Evolutionary conservation across 1,140 invertebrate genomes (phyloP).

Genomic region (Zaprionus nigranus): DNA sequence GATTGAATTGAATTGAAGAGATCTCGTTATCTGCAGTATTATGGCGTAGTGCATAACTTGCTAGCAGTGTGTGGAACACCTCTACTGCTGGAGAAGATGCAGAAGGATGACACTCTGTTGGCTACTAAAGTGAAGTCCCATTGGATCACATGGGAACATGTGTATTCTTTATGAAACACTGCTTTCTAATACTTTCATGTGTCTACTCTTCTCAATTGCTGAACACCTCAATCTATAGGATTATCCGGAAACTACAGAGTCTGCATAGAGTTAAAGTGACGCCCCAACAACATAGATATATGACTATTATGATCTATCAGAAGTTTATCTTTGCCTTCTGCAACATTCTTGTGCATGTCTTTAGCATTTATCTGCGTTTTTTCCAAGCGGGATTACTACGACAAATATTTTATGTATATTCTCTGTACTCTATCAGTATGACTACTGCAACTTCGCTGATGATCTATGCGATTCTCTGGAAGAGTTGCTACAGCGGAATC

Average conservation of each 20-base stretch:
- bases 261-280: neutral
- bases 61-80: neutral
- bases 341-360: neutral
- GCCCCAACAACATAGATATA: neutral
- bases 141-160: neutral
- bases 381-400: neutral
- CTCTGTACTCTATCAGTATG: neutral
- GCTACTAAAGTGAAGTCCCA: neutral
- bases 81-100: neutral
- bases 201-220: neutral
- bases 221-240: neutral
- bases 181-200: neutral
- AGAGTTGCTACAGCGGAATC: neutral
- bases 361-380: neutral
- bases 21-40: slow-evolving; percentile 6
- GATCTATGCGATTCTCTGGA: slow-evolving; percentile 12
- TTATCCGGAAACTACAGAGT: neutral
- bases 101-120: neutral
- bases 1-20: too few species aligned
- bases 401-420: neutral
- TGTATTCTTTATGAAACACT: neutral
- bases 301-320: neutral
- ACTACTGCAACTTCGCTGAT: neutral
- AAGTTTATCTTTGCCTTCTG: neutral
- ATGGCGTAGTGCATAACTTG: neutral